Evolutionary conservation across 2,888 invertebrate species (phyloP).

Genomic region (Ormyrus nitidulus): DNA sequence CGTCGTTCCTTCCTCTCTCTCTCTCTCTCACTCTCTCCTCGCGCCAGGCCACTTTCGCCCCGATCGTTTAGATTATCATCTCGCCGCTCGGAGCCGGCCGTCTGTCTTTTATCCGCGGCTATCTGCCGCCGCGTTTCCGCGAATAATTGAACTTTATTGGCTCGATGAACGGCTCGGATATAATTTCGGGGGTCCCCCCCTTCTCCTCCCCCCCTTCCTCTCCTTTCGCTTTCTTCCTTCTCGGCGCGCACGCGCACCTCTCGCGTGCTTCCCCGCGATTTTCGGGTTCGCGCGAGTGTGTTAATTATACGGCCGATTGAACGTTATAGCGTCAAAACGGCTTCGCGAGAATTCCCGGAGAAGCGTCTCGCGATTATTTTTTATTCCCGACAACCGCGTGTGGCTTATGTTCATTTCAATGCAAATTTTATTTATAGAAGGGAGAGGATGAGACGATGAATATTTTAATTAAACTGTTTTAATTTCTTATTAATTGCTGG

Average conservation of each 20-base stretch:
- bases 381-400: neutral
- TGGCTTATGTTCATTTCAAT: constrained; percentile 53
- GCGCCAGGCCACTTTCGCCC: constrained; percentile 70
- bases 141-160: constrained; percentile 66
- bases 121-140: constrained; percentile 58
- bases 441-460: neutral
- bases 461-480: constrained; percentile 20
- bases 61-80: constrained; percentile 74
- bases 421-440: constrained; percentile 1
- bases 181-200: neutral
- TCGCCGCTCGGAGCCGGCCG: constrained; percentile 54
- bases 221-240: neutral
- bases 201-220: neutral
- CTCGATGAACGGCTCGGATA: constrained; percentile 31
- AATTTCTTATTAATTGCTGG: neutral
- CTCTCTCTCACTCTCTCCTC: too few relatives aligned
- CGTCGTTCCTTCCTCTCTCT: constrained; percentile 67
- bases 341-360: neutral
- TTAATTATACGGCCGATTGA: neutral
- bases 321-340: neutral
- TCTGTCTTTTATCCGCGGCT: constrained; percentile 54
- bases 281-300: neutral
- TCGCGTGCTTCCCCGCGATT: constrained; percentile 38
- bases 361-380: constrained; percentile 13
- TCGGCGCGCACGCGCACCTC: neutral